Percentiles rank a stretch among this genome's conserved stretches.
These are phyloP conservation scores for Epicampocera succincta DNA, from an alignment of 2,888 invertebrate species.

Conservation along the genomic window DNA sequence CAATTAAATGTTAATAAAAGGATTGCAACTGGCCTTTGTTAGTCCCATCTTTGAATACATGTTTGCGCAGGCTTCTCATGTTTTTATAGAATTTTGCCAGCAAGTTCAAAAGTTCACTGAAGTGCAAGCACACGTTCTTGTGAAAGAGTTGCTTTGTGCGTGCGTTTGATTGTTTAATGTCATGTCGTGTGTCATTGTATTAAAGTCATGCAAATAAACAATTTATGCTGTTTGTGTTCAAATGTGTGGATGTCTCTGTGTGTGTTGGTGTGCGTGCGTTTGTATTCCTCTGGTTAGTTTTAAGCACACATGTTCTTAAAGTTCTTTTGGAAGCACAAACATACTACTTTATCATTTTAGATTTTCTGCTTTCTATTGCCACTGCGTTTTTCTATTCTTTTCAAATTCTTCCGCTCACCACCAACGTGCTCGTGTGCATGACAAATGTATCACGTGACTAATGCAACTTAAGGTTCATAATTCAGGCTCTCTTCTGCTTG, in stretches of 20 bases:
- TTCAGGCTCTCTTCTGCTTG: slow-evolving; percentile 22
- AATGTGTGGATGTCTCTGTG: too few species aligned
- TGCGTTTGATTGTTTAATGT: background rate
- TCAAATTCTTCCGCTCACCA: slow-evolving; percentile 35
- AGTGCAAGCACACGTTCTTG: slow-evolving; percentile 33
- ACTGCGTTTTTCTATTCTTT: slow-evolving; percentile 33
- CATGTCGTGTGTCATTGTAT: slow-evolving; percentile 48
- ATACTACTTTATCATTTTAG: slow-evolving; percentile 12
- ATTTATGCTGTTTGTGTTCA: slow-evolving; percentile 42
- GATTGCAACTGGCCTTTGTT: too few species aligned
- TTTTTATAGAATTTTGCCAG: background rate
- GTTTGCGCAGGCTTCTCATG: background rate
- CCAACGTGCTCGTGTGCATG: slow-evolving; percentile 55
- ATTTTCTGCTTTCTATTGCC: slow-evolving; percentile 13
- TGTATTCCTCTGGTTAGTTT: slow-evolving; percentile 2
- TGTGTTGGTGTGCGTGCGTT: too few species aligned
- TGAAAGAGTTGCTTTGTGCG: background rate
- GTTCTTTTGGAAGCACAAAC: slow-evolving; percentile 1
- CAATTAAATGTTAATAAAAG: too few species aligned
- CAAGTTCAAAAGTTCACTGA: slow-evolving; percentile 53
- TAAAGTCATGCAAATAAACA: slow-evolving; percentile 58
- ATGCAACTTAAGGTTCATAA: slow-evolving; percentile 47
- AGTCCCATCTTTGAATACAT: too few species aligned
- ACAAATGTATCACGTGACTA: slow-evolving; percentile 66
- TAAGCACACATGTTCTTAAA: background rate